Percentiles rank a stretch among this genome's conserved stretches.
These are phyloP conservation scores for Fissipunctia ypsillon DNA, from an alignment of 2,888 invertebrate genomes.

Conservation along the genomic window DNA sequence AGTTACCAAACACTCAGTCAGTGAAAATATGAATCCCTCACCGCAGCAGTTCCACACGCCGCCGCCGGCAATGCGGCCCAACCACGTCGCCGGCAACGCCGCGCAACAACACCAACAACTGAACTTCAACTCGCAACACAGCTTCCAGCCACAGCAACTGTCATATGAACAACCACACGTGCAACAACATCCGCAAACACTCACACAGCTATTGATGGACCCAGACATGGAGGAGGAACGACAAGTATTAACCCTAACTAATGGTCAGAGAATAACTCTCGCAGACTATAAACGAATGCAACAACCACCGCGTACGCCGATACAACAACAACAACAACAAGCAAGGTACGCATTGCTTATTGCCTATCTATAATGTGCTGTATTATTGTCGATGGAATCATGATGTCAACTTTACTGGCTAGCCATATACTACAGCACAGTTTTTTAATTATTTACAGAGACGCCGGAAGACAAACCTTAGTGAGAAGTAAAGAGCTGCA, in stretches of 20 bases:
- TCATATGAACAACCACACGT: constrained; percentile 78
- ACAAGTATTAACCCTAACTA: constrained; percentile 82
- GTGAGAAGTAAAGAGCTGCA: constrained; percentile 87
- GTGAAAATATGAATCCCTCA: constrained; percentile 72
- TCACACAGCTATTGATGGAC: constrained; percentile 82
- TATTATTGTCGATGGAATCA: not conserved
- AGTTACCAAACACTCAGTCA: constrained; percentile 82
- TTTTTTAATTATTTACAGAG: constrained; percentile 72
- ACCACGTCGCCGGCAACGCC: constrained; percentile 56
- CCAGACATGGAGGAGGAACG: constrained; percentile 84
- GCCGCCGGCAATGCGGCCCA: constrained; percentile 74
- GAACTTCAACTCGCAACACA: constrained; percentile 77
- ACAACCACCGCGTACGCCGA: constrained; percentile 77
- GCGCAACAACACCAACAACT: constrained; percentile 68
- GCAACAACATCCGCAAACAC: constrained; percentile 77
- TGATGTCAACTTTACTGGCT: not conserved
- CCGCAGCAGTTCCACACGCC: constrained; percentile 81
- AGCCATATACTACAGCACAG: not conserved
- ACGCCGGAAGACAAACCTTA: constrained; percentile 85
- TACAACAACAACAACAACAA: constrained; percentile 81
- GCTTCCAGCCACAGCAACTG: constrained; percentile 77
- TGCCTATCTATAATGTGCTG: not conserved
- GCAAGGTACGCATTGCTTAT: constrained; percentile 72
- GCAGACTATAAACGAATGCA: constrained; percentile 86
- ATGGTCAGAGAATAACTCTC: constrained; percentile 86